Base-by-base conservation (phyloP, 2,888 invertebrate genomes). In the Chalcis sispes region DNA sequence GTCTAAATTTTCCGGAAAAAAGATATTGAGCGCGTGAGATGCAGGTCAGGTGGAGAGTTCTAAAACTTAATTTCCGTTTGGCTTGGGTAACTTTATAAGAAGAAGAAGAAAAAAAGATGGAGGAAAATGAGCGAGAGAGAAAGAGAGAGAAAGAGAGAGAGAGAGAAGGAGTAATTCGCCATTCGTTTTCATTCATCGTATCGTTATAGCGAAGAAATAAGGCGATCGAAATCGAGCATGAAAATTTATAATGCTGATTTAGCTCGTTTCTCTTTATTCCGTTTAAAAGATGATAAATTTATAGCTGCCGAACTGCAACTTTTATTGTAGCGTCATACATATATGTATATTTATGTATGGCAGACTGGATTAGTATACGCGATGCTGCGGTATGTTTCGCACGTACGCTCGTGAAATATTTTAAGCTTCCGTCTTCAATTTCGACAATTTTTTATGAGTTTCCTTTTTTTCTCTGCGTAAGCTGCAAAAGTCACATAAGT, bases 1-100 rank as follows among this genome's bases (percentile, higher is more conserved):
- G 7, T 42, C 15, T 59, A 1, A 36, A 10, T 15, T 8, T 59
- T 59, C 10, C 8, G 13, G 23, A 59, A 59, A 40, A 59, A 40
- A 8, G 40, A 20, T n/a, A 18, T n/a, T 25, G 46, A 52, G 25
- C 1, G 10, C 67, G 76, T 74, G 75, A 77, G 75, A 76, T 79
- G 70, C 77, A 75, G 58, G 73, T 73, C 75, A 75, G 42, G 15
- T 13, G 32, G 32, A 5, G 32, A 5, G 74, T 73, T 67, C n/a
- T 69, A 70, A 78, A 72, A 78, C 78, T 80, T 80, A 79, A 80
- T 80, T 80, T 80, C 78, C 80, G 79, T 27, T 79, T 61, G 56
- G 18, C 77, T 74, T 76, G 73, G 65, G 74, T n/a, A 32, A 79
- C 70, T 80, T 77, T 77, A 76, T 7, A 76, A 71, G 5, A 36